phyloP scores from a whole-genome alignment of 37 sponge, comb jelly and placozoan species.

The Cliona cf. orientalis region DNA sequence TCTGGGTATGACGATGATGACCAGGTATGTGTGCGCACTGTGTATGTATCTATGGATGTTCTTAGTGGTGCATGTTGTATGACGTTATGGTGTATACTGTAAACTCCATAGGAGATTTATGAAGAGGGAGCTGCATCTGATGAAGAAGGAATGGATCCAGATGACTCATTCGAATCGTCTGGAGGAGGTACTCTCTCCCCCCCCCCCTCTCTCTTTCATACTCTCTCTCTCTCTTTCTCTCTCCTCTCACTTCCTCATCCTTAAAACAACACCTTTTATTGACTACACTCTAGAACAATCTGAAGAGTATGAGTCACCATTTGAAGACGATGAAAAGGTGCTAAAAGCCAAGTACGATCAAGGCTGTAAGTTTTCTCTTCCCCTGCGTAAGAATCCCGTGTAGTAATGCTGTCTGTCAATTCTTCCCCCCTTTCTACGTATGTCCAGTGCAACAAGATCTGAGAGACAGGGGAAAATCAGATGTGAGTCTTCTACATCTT shows the following conservation, averaged over 20 bases:
- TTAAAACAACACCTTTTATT: neutral
- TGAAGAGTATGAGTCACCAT: conserved; percentile 16
- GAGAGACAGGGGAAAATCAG: neutral
- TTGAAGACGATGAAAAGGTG: neutral
- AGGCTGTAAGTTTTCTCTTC: neutral
- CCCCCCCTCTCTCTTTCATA: too few relatives aligned
- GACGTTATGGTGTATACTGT: too few relatives aligned
- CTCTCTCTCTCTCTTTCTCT: neutral
- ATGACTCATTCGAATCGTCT: neutral
- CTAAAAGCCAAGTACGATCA: neutral
- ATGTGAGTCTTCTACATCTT: neutral
- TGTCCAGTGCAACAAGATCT: neutral
- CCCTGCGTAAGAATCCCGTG: neutral
- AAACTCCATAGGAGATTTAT: neutral
- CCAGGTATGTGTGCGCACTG: conserved; percentile 13
- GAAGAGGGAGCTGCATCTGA: neutral
- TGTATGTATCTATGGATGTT: neutral
- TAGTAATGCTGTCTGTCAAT: neutral
- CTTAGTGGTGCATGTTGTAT: neutral
- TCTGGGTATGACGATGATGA: neutral
- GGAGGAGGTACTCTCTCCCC: too few relatives aligned
- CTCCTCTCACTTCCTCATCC: neutral
- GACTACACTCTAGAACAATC: neutral
- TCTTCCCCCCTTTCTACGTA: neutral
- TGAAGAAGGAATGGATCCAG: neutral